These are phyloP conservation scores for Leuciscus waleckii DNA, from an alignment of 2,797 vertebrate species.

Conservation along the genomic window DNA sequence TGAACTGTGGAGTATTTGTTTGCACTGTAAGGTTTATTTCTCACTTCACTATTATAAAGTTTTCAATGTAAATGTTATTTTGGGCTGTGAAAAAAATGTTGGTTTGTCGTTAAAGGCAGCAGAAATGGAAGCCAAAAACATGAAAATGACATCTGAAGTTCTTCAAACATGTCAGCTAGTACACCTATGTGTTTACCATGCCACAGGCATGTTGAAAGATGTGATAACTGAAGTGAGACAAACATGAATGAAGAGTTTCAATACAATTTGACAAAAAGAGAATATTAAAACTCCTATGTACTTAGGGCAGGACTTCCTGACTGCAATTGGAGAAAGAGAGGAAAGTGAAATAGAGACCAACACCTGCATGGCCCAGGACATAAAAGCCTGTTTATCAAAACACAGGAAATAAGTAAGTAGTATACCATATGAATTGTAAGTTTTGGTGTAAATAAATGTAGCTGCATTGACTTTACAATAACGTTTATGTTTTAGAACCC, in stretches of 20 bases:
- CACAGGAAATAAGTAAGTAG: background rate
- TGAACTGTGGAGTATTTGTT: background rate
- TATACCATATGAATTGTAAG: background rate
- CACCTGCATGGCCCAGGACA: constrained; percentile 20
- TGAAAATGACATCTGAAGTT: background rate
- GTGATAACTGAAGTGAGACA: background rate
- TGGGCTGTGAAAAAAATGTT: background rate
- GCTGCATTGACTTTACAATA: background rate
- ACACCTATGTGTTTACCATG: constrained; percentile 12
- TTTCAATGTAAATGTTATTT: background rate
- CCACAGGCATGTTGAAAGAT: constrained; percentile 10
- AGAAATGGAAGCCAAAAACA: background rate
- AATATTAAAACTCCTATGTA: background rate
- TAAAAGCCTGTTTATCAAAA: constrained; percentile 20
- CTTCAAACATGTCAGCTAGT: background rate
- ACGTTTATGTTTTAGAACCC: background rate
- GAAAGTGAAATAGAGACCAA: background rate
- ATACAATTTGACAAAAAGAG: background rate
- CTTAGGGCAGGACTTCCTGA: background rate
- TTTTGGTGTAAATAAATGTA: background rate
- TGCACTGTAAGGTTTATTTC: background rate
- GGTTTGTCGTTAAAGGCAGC: background rate
- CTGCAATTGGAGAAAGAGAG: background rate
- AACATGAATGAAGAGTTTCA: background rate
- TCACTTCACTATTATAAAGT: background rate